Percentiles rank a stretch among this genome's conserved stretches.
These are phyloP conservation scores for Thymallus thymallus DNA, from an alignment of 2,113 vertebrate genomes.

Conservation along the genomic window DNA sequence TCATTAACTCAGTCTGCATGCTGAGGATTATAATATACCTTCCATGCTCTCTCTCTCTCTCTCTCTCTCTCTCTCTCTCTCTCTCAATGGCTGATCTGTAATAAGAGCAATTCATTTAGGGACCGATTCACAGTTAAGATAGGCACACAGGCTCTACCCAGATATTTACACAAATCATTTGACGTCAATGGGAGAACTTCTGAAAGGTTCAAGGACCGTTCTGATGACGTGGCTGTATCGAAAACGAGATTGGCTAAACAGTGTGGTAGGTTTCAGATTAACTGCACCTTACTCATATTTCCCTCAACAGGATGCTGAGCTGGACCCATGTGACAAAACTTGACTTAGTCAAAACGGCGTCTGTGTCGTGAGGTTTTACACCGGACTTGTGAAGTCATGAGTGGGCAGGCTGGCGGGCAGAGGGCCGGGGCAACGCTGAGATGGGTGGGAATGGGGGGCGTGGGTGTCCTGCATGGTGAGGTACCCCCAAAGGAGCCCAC, in stretches of 20 bases:
- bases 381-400: slow-evolving; percentile 58
- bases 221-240: slow-evolving; percentile 41
- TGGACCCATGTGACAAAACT: slow-evolving; percentile 70
- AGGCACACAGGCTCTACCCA: too few relatives aligned
- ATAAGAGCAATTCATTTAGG: too few relatives aligned
- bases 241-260: slow-evolving; percentile 58
- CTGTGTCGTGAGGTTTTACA: slow-evolving; percentile 30
- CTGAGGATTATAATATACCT: too few relatives aligned
- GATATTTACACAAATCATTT: too few relatives aligned
- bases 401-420: slow-evolving; percentile 41
- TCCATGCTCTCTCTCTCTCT: too few relatives aligned
- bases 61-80: too few relatives aligned
- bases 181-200: neutral
- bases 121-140: too few relatives aligned
- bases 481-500: slow-evolving; percentile 74
- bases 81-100: too few relatives aligned
- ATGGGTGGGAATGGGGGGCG: slow-evolving; percentile 30
- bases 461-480: slow-evolving; percentile 68
- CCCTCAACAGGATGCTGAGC: slow-evolving; percentile 57
- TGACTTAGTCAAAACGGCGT: slow-evolving; percentile 55
- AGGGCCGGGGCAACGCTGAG: slow-evolving; percentile 65
- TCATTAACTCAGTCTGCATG: too few relatives aligned
- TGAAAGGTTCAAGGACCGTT: neutral
- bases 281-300: slow-evolving; percentile 49
- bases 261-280: slow-evolving; percentile 56